Evolutionary conservation across 2,113 vertebrate genomes (phyloP).

Genomic region (Microtus richardsoni): DNA sequence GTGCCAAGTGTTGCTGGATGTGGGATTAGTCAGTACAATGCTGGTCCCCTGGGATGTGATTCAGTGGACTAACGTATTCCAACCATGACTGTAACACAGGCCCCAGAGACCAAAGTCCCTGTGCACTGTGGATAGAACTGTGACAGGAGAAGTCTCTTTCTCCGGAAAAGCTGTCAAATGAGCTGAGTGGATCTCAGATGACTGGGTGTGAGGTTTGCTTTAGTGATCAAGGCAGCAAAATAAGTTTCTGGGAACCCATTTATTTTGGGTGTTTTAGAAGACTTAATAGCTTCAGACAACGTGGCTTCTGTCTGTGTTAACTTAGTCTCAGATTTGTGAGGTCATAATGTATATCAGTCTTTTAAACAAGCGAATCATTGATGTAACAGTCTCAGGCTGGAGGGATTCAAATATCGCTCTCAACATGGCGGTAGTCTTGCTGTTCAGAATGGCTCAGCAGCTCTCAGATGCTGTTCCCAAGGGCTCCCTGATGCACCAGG

Average conservation of each 20-base stretch:
- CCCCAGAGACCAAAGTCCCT: not conserved
- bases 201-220: not conserved
- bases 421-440: not conserved
- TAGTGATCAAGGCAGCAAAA: not conserved
- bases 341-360: not conserved
- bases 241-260: not conserved
- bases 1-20: not conserved
- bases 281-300: not conserved
- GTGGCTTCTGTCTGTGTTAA: not conserved
- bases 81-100: not conserved
- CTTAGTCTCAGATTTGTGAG: slow-evolving; percentile 24
- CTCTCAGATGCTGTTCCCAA: not conserved
- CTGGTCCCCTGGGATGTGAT: not conserved
- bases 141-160: not conserved
- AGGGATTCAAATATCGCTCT: not conserved
- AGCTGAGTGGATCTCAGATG: not conserved
- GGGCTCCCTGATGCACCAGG: not conserved
- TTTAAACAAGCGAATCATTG: not conserved
- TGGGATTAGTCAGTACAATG: not conserved
- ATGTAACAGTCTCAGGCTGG: not conserved
- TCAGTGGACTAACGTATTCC: accelerated
- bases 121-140: accelerated
- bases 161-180: not conserved
- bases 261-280: not conserved
- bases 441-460: not conserved